Evolutionary conservation across 2,888 invertebrate species (phyloP).

Genomic region (Cylloceria caligata): DNA sequence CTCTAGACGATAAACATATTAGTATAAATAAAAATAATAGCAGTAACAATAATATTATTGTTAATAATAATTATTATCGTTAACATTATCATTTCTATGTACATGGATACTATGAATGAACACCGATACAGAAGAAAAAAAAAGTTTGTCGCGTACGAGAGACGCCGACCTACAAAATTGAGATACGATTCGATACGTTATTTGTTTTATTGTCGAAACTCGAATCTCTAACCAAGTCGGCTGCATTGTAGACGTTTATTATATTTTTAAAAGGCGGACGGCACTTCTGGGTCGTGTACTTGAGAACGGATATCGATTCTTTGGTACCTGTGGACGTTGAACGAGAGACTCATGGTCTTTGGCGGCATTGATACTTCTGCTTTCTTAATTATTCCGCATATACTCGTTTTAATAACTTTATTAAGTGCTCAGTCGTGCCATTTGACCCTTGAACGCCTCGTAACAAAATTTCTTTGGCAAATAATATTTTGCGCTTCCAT

Average conservation of each 20-base stretch:
- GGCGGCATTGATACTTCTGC: constrained; percentile 47
- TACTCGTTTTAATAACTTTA: constrained; percentile 19
- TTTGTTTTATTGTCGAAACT: constrained; percentile 32
- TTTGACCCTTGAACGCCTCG: constrained; percentile 36
- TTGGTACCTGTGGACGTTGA: constrained; percentile 67
- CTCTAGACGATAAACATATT: constrained; percentile 24
- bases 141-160: constrained; percentile 42
- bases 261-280: constrained; percentile 44
- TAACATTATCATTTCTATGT: constrained; percentile 53
- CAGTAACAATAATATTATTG: constrained; percentile 64
- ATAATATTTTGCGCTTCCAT: constrained; percentile 53
- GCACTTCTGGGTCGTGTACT: constrained; percentile 59
- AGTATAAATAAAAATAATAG: constrained; percentile 63
- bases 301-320: constrained; percentile 67
- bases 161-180: constrained; percentile 26
- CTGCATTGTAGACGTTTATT: constrained; percentile 25
- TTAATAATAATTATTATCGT: constrained; percentile 62
- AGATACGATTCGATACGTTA: constrained; percentile 32
- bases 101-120: constrained; percentile 55
- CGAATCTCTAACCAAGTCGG: constrained; percentile 37
- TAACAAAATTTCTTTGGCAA: constrained; percentile 69
- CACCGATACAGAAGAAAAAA: constrained; percentile 62
- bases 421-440: constrained; percentile 22
- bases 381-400: constrained; percentile 15
- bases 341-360: constrained; percentile 59